phyloP scores from a whole-genome alignment of 2,797 vertebrate genomes.

The Psittacula derbiana region DNA sequence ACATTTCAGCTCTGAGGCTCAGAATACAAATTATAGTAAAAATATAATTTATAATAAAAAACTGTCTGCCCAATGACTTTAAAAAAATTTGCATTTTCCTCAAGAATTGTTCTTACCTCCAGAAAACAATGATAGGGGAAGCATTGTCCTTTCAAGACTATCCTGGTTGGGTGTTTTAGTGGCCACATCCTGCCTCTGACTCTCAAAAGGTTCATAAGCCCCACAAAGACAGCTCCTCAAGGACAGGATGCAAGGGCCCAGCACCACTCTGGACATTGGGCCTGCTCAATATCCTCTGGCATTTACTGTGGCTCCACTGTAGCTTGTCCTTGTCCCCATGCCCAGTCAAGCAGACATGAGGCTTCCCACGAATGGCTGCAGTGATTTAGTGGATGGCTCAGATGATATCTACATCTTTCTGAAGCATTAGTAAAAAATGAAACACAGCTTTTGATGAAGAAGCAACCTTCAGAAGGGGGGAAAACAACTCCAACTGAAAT shows the following conservation, averaged over 20 bases:
- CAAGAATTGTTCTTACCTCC: background rate
- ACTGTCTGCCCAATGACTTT: fast-evolving
- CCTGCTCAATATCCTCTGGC: background rate
- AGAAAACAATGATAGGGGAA: background rate
- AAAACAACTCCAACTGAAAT: background rate
- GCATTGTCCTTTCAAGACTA: background rate
- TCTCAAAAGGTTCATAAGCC: background rate
- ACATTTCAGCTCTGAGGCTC: background rate
- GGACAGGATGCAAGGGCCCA: fast-evolving
- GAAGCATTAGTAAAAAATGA: background rate
- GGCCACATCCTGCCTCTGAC: background rate
- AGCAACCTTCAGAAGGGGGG: background rate
- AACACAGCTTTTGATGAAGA: background rate
- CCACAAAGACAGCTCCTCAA: background rate
- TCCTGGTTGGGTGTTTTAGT: background rate
- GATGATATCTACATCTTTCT: fast-evolving
- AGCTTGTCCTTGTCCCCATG: fast-evolving
- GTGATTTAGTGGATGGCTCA: background rate
- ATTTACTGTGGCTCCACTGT: fast-evolving
- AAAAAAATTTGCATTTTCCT: background rate
- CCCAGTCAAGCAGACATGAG: fast-evolving
- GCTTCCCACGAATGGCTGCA: background rate
- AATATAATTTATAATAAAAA: background rate
- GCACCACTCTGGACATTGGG: background rate
- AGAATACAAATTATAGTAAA: background rate